A percentile compares a stretch with the other conserved stretches of the same genome.
Conservation (phyloP, 2,888 invertebrate species). For the Lapara coniferarum region DNA sequence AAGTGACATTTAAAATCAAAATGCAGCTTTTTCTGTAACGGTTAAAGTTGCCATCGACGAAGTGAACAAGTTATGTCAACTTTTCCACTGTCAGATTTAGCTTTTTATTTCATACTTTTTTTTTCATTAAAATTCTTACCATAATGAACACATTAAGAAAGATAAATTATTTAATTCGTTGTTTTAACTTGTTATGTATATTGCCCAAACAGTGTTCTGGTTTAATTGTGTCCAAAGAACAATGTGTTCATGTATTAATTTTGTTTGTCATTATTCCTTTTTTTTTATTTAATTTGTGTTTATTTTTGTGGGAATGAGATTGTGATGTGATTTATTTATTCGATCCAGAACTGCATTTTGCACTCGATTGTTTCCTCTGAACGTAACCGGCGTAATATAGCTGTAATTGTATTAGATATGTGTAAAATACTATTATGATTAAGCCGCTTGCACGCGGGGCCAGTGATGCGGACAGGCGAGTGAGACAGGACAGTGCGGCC, state of each 20-base stretch:
- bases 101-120: constrained; percentile 1
- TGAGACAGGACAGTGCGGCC: not conserved
- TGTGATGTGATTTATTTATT: constrained; percentile 74
- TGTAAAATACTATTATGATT: constrained; percentile 50
- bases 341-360: constrained; percentile 79
- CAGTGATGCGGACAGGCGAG: not conserved
- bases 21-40: not conserved
- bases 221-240: constrained; percentile 68
- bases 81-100: not conserved
- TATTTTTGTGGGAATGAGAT: constrained; percentile 51
- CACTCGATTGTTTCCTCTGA: constrained; percentile 52
- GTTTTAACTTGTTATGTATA: constrained; percentile 14
- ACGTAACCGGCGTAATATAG: constrained; percentile 50
- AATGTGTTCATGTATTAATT: constrained; percentile 77
- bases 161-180: constrained; percentile 39
- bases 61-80: not conserved
- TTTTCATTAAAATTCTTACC: not conserved
- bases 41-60: not conserved
- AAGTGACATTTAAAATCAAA: constrained; percentile 22
- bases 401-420: constrained; percentile 38
- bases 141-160: constrained; percentile 45
- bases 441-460: constrained; percentile 27
- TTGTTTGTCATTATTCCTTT: constrained; percentile 55
- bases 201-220: constrained; percentile 22
- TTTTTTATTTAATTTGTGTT: constrained; percentile 42